Conservation (phyloP, 2,113 vertebrate genomes). For the Xiphophorus hellerii region DNA sequence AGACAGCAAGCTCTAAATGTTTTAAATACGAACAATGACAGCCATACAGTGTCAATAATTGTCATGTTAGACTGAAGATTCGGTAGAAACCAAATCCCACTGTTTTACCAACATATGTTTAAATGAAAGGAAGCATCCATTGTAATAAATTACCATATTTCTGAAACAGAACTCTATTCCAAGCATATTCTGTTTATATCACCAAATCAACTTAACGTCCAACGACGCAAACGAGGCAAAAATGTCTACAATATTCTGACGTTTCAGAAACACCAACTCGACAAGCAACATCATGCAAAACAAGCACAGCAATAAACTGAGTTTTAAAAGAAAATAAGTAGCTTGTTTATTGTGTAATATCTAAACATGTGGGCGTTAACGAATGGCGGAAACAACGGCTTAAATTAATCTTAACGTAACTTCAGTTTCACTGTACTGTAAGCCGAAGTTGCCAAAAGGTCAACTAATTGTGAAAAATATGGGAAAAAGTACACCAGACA, state of each 20-base stretch:
- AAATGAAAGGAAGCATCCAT: background rate
- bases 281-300: background rate
- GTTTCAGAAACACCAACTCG: too few relatives aligned
- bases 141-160: background rate
- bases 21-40: background rate
- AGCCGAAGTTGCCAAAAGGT: background rate
- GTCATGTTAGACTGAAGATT: background rate
- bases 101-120: background rate
- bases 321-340: background rate
- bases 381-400: background rate
- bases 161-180: background rate
- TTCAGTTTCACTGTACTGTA: rapidly evolving
- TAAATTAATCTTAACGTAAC: too few relatives aligned
- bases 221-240: background rate
- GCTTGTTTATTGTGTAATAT: too few relatives aligned
- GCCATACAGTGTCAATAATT: background rate
- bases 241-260: background rate
- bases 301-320: background rate
- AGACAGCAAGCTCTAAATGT: background rate
- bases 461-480: rapidly evolving
- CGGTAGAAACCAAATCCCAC: background rate
- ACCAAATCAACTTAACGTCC: background rate
- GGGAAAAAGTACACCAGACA: background rate
- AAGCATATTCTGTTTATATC: background rate
- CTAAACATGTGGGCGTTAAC: background rate